Conservation (phyloP, 2,888 invertebrate genomes). For the Empis stercorea region DNA sequence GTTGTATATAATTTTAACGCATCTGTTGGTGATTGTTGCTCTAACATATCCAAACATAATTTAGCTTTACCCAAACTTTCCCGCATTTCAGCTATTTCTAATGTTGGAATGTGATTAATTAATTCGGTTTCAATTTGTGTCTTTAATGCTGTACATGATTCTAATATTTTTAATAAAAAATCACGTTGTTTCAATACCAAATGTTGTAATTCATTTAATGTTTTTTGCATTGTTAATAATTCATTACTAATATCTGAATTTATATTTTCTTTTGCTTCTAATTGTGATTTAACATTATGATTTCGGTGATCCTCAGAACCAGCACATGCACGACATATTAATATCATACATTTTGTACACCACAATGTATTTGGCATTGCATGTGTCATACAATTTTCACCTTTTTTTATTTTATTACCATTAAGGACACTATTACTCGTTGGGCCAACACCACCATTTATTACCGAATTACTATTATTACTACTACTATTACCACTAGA, state of each 20-base stretch:
- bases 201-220: constrained; percentile 56
- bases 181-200: constrained; percentile 57
- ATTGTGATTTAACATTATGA: constrained; percentile 54
- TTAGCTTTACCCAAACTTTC: constrained; percentile 49
- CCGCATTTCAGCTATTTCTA: constrained; percentile 52
- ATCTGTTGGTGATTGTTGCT: constrained; percentile 42
- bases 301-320: constrained; percentile 50
- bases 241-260: constrained; percentile 53
- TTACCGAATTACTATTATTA: constrained; percentile 13
- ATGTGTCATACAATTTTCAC: constrained; percentile 56
- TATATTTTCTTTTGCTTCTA: constrained; percentile 52
- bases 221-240: constrained; percentile 52
- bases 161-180: constrained; percentile 56
- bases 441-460: constrained; percentile 14
- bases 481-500: not conserved
- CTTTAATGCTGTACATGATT: constrained; percentile 60
- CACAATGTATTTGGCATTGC: constrained; percentile 59
- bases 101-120: constrained; percentile 51
- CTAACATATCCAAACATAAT: constrained; percentile 45
- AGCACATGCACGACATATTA: constrained; percentile 55
- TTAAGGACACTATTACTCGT: constrained; percentile 11
- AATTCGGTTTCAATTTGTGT: constrained; percentile 63
- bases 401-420: constrained; percentile 17
- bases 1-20: constrained; percentile 48
- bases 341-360: constrained; percentile 52